Evolutionary conservation across 2,797 vertebrate species (phyloP), one percentile per base, ranked within the genome.

Genomic region (Atherinosoma microstoma): DNA sequence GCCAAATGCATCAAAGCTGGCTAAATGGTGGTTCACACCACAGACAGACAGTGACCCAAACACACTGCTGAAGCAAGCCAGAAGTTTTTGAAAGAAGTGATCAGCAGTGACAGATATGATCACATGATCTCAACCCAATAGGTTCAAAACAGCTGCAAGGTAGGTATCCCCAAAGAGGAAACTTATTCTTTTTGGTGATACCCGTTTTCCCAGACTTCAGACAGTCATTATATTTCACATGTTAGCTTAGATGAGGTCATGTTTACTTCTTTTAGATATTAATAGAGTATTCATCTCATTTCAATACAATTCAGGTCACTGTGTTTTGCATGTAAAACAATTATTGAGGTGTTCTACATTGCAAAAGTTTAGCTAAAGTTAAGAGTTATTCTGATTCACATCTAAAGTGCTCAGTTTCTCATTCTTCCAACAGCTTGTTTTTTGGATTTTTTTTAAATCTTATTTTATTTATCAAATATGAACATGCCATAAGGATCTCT

Each of bases 371-470:
- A 22, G n/a, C 47, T 51, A n/a, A n/a, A 9, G 20, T 51, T 22
- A n/a, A 1, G 11, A 24, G 49, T 53, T 24, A 53, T 27, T n/a
- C 49, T 24, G 49, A 53, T 53, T 51, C 7, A 49, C 49, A 53
- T 53, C 49, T 11, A 13, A 24, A 53, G 49, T 53, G 49, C 15
- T 16, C 15, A 42, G 40, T 53, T 35, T 73, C 58, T 72, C 58
- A 70, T 64, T 75, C 62, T 74, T 80, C 72, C 64, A 16, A 5
- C 34, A 42, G 40, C 15, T 16, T 42, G 15, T 42, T 42, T 16
- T 38, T 13, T 2, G 12, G 12, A 36, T 36, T 36, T 36, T 35
- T 9, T 9, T 35, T 35, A n/a, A n/a, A 3, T 34, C 6, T 34
- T 34, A 11, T 36, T 36, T 38, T 38, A 3, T 38, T 15, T 13